Base-by-base conservation (phyloP, 1,140 invertebrate species). In the Eubasilissa regina region DNA sequence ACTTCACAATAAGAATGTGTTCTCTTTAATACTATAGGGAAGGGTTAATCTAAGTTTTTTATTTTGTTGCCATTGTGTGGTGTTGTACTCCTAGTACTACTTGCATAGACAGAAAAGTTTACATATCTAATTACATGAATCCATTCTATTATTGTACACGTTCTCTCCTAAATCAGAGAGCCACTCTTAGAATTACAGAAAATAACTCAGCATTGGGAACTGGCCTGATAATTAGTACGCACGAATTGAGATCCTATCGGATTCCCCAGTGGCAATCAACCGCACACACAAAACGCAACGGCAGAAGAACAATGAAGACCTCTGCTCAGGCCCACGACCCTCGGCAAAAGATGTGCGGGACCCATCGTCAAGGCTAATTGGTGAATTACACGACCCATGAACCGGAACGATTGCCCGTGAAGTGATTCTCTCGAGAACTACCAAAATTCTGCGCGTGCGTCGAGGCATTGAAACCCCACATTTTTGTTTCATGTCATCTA, bases 251-350 rank as follows among this genome's bases (percentile, higher is more conserved):
- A 77, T 80, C 53, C 55, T 77, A 81, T 81, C 76, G 80, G 75
- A 81, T 81, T 78, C 80, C 70, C 80, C 21, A 21, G 78, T 78
- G 53, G 75, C 80, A 81, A 81, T 81, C 62, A 66, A 51, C 68
- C 80, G 75, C 64, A 15, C 8, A 45, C 17, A 12, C 13, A 64
- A 70, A 79, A 75, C 66, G 72, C 48, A 17, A 51, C 60, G 53
- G 56, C 15, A 66, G 55, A 76, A 80, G 68, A 79, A 79, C 48
- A 60, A 78, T 60, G 56, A 3, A 3, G 19, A 19, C 56, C 9
- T 35, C 25, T 35, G 25, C 25, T 35, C 25, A 6, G 25, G 25
- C 25, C 25, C 25, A 3, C 25, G 1, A 35, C 25, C 25, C 25
- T 64, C 53, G 6, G 12, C 12, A n/a, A n/a, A n/a, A n/a, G n/a